Conservation (phyloP, 1,140 invertebrate genomes). For the Drosophila dunni region DNA sequence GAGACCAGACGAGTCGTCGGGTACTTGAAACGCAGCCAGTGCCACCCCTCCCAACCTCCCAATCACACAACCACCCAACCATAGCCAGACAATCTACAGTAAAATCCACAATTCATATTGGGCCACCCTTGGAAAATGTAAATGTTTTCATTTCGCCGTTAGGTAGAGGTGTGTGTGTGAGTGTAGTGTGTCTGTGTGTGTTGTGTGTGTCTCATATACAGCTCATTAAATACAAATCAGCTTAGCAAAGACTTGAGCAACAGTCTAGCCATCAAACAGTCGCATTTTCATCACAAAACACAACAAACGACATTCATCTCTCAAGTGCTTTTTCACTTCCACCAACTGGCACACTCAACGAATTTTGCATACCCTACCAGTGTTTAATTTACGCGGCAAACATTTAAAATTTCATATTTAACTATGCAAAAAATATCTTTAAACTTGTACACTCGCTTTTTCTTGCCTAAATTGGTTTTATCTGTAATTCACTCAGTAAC, state of each 20-base stretch:
- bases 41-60: background rate
- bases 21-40: conserved; percentile 22
- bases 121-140: conserved; percentile 42
- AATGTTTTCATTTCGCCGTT: conserved; percentile 71
- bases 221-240: conserved; percentile 82
- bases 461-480: too few relatives aligned
- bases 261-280: conserved; percentile 25
- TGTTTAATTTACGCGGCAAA: too few relatives aligned
- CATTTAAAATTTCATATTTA: too few relatives aligned
- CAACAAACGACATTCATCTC: background rate
- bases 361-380: background rate
- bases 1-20: conserved; percentile 20
- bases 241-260: conserved; percentile 58
- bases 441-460: background rate
- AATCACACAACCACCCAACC: background rate
- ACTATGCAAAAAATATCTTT: background rate
- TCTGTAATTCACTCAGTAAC: too few relatives aligned
- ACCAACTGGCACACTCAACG: background rate
- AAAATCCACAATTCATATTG: conserved; percentile 14
- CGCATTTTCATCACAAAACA: background rate
- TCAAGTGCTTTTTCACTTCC: background rate
- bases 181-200: conserved; percentile 21
- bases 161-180: conserved; percentile 1
- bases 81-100: background rate
- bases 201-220: conserved; percentile 46